Evolutionary conservation across 2,888 invertebrate genomes (phyloP), one percentile per base, ranked within the genome.

Genomic region (Sinohyriopsis cumingii): DNA sequence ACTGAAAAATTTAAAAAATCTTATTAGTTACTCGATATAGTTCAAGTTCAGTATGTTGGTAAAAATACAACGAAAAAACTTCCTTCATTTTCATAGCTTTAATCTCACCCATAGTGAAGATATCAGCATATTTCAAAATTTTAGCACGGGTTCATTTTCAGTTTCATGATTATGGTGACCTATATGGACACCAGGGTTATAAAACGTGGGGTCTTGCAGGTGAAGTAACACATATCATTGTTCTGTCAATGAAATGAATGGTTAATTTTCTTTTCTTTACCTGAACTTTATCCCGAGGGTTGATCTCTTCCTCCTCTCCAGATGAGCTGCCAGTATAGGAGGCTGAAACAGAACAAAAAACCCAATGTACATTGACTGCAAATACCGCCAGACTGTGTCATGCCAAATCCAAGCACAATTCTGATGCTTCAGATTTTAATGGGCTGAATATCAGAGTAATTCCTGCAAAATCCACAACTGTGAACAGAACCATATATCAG

Each of bases 321-420:
- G 96, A 96, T 55, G 96, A 96, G 86, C 95, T 95, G 81, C 94
- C 94, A 91, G 96, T 95, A 85, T 92, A 93, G 0, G 92, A 93
- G 19, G 92, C 92, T 92, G 85, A 60, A 88, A 86, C 60, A 61
- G 71, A 59, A 76, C 66, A 75, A 78, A 72, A 73, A 71, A 67
- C 20, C 20, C 18, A 24, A n/a, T 61, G 57, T 25, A 64, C n/a
- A 56, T 22, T 15, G 4, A 59, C 25, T 56, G 19, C 0, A n/a
- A 55, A 45, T 55, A 33, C 3, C 3, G 45, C 45, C 45, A 45
- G 45, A 45, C 15, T 15, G 45, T 33, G 33, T 33, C 33, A 45
- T 45, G 15, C 45, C 15, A 45, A 12, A 15, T 15, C 45, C 45
- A 45, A 0, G 45, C 15, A 45, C 45, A 45, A 45, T 45, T 45